These are phyloP conservation scores for Odontophorus gujanensis DNA, from an alignment of 2,113 vertebrate genomes.

Conservation along the genomic window DNA sequence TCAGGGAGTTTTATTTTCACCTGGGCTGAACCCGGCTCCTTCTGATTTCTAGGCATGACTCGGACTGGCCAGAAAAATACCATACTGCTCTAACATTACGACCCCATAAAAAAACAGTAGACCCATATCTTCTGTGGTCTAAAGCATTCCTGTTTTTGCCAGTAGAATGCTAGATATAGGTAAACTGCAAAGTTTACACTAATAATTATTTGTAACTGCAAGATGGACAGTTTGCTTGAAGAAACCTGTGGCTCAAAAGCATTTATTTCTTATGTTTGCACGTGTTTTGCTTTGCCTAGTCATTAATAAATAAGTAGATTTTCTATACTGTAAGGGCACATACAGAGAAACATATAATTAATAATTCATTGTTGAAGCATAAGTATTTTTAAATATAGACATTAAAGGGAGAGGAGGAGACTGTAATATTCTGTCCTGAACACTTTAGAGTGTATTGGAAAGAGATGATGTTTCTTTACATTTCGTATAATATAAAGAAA, in stretches of 20 bases:
- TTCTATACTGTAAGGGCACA: constrained; percentile 21
- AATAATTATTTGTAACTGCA: neutral
- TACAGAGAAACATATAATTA: constrained; percentile 18
- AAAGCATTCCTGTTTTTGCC: neutral
- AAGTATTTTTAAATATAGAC: constrained; percentile 56
- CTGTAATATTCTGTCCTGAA: constrained; percentile 45
- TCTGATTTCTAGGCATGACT: neutral
- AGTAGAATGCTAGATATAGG: neutral
- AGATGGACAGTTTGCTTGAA: neutral
- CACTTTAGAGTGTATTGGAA: constrained; percentile 50
- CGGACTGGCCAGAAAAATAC: neutral
- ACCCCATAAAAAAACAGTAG: neutral
- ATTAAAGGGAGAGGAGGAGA: neutral
- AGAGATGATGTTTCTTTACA: constrained; percentile 59
- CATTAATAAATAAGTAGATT: neutral
- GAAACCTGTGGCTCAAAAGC: neutral
- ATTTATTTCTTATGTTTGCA: neutral
- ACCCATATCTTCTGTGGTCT: neutral
- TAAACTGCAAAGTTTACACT: neutral
- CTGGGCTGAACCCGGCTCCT: neutral
- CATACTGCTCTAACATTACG: neutral
- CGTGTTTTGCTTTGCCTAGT: constrained; percentile 7
- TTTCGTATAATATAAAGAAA: constrained; percentile 50
- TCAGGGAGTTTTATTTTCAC: neutral
- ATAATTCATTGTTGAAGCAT: constrained; percentile 36